Conservation (phyloP, 2,113 vertebrate genomes). For the Oryzias javanicus region DNA sequence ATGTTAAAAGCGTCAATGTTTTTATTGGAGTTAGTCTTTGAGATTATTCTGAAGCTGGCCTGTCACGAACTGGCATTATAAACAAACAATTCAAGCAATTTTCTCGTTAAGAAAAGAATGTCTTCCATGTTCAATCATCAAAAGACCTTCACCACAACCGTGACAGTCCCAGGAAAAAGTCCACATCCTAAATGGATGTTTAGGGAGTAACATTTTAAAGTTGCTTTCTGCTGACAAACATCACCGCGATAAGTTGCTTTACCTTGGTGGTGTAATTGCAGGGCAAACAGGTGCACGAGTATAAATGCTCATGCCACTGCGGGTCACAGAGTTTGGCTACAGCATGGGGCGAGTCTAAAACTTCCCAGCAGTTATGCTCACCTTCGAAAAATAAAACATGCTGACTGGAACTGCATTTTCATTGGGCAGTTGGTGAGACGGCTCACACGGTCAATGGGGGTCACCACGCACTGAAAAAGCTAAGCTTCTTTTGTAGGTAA, state of each 20-base stretch:
- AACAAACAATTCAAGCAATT: no score
- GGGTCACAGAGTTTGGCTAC: neutral
- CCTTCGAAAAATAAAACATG: constrained; percentile 3
- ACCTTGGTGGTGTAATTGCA: neutral
- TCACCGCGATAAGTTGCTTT: no score
- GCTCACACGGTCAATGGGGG: neutral
- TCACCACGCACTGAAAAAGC: constrained; percentile 4
- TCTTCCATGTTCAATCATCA: no score
- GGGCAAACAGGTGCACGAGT: neutral
- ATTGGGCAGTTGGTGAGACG: constrained; percentile 1
- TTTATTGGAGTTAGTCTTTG: no score
- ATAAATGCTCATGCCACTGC: neutral
- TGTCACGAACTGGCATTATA: no score
- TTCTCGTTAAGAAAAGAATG: no score
- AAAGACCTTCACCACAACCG: no score
- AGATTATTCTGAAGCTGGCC: no score
- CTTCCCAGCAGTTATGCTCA: neutral
- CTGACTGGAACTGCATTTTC: constrained; percentile 1
- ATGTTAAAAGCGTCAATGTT: no score
- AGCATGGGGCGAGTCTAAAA: neutral
- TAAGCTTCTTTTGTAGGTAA: neutral
- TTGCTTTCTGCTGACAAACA: neutral
- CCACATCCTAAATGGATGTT: no score
- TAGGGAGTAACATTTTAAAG: neutral
- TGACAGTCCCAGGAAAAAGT: no score